These are phyloP conservation scores for Hirudinaria manillensis DNA, from an alignment of 2,888 invertebrate species.

Conservation along the genomic window DNA sequence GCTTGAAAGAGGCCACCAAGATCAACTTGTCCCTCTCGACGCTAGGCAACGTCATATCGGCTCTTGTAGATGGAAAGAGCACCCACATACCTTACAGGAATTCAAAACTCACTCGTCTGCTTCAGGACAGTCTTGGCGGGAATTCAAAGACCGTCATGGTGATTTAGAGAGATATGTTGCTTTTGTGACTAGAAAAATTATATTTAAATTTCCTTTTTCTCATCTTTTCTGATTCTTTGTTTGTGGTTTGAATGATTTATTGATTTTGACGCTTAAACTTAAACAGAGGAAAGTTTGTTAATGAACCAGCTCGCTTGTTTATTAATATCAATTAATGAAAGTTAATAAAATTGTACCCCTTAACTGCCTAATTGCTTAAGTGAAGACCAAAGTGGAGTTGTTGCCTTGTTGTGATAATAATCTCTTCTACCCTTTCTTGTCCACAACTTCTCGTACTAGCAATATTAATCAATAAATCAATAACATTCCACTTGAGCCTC, in stretches of 20 bases:
- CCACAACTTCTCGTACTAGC: too few relatives aligned
- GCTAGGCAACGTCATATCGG: constrained; percentile 94
- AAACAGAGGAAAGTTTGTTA: too few relatives aligned
- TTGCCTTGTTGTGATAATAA: too few relatives aligned
- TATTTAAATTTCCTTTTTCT: not conserved
- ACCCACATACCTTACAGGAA: constrained; percentile 96
- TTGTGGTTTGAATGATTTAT: not conserved
- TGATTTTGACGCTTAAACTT: too few relatives aligned
- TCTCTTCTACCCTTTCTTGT: too few relatives aligned
- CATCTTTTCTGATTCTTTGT: not conserved
- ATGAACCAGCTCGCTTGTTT: too few relatives aligned
- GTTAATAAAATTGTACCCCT: too few relatives aligned
- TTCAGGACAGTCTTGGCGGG: constrained; percentile 94
- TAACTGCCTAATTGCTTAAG: too few relatives aligned
- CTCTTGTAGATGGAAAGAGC: constrained; percentile 91
- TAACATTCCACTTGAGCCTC: too few relatives aligned
- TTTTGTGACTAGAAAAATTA: not conserved
- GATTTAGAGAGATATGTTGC: constrained; percentile 21
- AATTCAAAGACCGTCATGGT: constrained; percentile 64
- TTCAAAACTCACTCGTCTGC: constrained; percentile 76
- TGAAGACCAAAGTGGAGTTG: too few relatives aligned
- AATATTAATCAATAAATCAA: too few relatives aligned
- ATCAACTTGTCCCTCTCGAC: constrained; percentile 95
- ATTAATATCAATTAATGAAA: too few relatives aligned
- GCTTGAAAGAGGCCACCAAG: constrained; percentile 91